Percentiles rank a stretch among this genome's conserved stretches.
These are phyloP conservation scores for Ctenochaetus hawaiiensis DNA, from an alignment of 2,797 vertebrate genomes.

Conservation along the genomic window DNA sequence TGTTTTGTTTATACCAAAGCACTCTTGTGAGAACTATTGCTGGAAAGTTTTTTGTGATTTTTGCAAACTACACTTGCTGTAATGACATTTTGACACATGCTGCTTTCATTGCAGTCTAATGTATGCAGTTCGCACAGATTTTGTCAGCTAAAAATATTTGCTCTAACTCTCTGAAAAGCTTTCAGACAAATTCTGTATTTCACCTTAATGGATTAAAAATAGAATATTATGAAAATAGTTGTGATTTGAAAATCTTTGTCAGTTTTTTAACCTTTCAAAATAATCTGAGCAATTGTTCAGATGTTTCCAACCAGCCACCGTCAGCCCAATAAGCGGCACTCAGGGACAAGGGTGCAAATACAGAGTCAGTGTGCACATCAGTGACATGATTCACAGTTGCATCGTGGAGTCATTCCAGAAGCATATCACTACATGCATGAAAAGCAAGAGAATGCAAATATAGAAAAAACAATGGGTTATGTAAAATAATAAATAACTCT, in stretches of 20 bases:
- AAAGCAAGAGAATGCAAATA: background rate
- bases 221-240: background rate
- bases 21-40: background rate
- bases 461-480: background rate
- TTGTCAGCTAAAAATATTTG: background rate
- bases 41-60: background rate
- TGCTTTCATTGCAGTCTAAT: background rate
- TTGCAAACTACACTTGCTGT: background rate
- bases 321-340: no score
- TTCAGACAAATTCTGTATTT: background rate
- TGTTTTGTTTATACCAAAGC: background rate
- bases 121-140: background rate
- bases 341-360: background rate
- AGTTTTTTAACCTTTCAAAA: no score
- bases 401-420: no score
- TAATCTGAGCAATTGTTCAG: no score
- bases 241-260: no score
- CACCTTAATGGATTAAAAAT: background rate
- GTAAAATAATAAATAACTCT: background rate
- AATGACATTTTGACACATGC: conserved; percentile 6
- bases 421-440: no score
- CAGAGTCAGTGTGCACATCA: background rate
- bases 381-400: background rate
- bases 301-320: no score
- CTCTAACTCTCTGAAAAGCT: background rate